Base-by-base conservation (phyloP, 2,888 invertebrate species). In the Lasiommata megera region DNA sequence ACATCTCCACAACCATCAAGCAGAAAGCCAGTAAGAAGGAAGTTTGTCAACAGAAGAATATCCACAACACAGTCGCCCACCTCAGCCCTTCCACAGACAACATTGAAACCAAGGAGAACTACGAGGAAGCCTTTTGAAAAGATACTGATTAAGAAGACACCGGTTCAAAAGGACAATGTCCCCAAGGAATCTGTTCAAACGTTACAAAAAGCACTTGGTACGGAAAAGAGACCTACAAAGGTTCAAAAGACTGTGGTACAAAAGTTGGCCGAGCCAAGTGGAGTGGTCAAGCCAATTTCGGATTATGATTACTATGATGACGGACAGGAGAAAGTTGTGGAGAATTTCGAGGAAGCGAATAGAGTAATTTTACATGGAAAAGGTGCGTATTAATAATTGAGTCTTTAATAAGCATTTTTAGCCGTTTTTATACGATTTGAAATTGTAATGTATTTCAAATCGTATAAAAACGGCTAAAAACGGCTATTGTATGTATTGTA, bases 291-390 rank as follows among this genome's bases (percentile, higher is more conserved):
- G 48, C 88, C 88, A 0, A 79, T 86, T 1, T 76, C 74, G 16
- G 93, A 93, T 70, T 94, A 95, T 69, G 95, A 95, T 68, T 94
- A 94, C 67, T 95, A 95, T 67, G 95, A 95, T 65, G 94, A 94
- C 60, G 92, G 92, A 16, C 92, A 93, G 58, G 93, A 74, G 75
- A 94, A 71, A 76, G 92, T 73, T 79, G 85, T 79, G 9, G 70
- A 76, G 11, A 88, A 87, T 44, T 88, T 88, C 59, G 72, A 69
- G 0, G 92, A 72, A 82, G 92, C 79, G 81, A 93, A 78, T 1
- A 94, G 94, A 76, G 93, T 93, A 23, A 80, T 92, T 44, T 73
- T 93, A 23, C 92, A 90, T 58, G 84, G 76, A 17, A 88, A 86
- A 78, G 93, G 93, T 91, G 38, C 16, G 47, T 54, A 12, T 17